phyloP scores from a whole-genome alignment of 2,113 vertebrate species.

The Mustela lutreola region DNA sequence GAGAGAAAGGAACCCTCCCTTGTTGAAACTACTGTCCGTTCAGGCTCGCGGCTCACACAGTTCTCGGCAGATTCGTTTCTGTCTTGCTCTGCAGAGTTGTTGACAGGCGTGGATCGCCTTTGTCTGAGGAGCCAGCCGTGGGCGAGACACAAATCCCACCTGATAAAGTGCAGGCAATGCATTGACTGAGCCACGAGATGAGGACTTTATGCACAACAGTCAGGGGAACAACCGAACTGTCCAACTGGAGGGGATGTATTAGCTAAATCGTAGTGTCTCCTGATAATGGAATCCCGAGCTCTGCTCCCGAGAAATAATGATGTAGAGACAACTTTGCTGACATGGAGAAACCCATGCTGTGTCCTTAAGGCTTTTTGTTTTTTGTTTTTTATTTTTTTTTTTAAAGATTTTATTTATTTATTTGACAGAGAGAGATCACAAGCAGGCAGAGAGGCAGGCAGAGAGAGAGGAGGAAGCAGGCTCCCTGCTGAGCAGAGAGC shows the following conservation, averaged over 20 bases:
- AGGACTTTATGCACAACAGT: too few species aligned
- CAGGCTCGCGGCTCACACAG: background rate
- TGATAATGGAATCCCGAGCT: background rate
- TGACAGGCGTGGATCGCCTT: background rate
- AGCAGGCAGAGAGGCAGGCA: too few species aligned
- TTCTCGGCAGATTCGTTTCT: background rate
- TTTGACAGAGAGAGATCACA: too few species aligned
- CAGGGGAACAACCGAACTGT: background rate
- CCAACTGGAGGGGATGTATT: background rate
- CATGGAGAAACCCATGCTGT: background rate
- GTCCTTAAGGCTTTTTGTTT: background rate
- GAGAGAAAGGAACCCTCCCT: background rate
- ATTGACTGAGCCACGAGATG: too few species aligned
- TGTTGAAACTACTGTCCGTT: background rate
- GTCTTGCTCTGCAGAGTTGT: background rate
- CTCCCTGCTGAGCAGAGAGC: too few species aligned
- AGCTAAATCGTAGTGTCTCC: background rate
- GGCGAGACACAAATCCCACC: background rate
- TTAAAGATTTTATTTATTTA: too few species aligned
- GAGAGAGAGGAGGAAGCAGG: too few species aligned
- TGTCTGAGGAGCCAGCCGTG: background rate
- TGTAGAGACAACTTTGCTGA: background rate
- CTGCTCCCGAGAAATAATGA: background rate
- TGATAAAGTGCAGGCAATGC: background rate
- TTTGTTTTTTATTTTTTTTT: background rate